Conservation (phyloP, 2,113 vertebrate species). For the Taxidea taxus region DNA sequence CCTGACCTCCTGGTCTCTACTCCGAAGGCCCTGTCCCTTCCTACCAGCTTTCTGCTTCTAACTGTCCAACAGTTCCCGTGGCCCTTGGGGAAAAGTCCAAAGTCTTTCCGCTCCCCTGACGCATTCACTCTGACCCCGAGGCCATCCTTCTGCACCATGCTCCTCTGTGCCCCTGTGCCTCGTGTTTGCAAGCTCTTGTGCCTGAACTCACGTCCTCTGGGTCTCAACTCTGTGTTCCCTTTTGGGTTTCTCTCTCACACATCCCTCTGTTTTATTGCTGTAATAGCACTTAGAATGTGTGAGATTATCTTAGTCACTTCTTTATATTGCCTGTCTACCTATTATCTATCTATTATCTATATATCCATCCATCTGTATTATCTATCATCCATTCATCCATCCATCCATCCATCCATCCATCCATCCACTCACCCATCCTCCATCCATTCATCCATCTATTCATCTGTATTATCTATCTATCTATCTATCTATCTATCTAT, state of each 20-base stretch:
- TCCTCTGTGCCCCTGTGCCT: not conserved
- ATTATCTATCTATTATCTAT: not conserved
- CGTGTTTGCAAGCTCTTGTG: not conserved
- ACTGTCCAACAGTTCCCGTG: not conserved
- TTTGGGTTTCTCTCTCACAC: not conserved
- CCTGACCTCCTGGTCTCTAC: not conserved
- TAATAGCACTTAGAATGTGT: not conserved
- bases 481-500: not conserved
- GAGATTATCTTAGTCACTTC: not conserved
- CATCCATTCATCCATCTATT: too few species aligned
- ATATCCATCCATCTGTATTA: not conserved
- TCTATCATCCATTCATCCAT: not conserved
- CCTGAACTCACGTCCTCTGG: too few species aligned
- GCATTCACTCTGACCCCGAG: not conserved
- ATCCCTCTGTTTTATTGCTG: too few species aligned
- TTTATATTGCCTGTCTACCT: not conserved
- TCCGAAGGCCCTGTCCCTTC: fast-evolving
- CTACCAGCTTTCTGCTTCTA: not conserved
- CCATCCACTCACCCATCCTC: not conserved
- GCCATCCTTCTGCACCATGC: not conserved
- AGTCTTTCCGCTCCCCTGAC: not conserved
- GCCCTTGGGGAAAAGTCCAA: not conserved
- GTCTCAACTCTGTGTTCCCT: not conserved
- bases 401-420: too few species aligned
- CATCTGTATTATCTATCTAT: not conserved